Evolutionary conservation across 2,113 vertebrate genomes (phyloP).

Genomic region (Cettia cetti): DNA sequence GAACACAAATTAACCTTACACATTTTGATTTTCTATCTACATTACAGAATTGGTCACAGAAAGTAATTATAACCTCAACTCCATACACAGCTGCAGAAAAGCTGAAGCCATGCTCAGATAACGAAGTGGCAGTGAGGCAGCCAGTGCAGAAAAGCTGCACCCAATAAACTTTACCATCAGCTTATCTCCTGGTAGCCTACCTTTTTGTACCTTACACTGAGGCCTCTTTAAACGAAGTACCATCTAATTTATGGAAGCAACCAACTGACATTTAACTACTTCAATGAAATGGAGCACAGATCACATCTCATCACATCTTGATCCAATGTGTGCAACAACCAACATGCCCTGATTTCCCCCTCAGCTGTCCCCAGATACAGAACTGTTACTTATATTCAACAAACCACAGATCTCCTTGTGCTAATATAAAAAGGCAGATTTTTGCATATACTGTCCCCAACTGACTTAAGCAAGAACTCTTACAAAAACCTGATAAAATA

Average conservation of each 20-base stretch:
- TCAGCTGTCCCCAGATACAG: background rate
- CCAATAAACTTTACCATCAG: background rate
- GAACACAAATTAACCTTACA: background rate
- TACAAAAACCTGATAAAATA: background rate
- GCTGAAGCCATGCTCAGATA: background rate
- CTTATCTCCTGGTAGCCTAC: background rate
- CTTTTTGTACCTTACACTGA: background rate
- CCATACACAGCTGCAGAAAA: background rate
- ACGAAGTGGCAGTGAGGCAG: background rate
- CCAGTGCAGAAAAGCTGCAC: background rate
- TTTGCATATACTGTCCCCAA: background rate
- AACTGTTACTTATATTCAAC: background rate
- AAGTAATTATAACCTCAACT: background rate
- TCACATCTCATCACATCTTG: constrained; percentile 62
- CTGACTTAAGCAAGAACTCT: background rate
- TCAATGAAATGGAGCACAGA: constrained; percentile 32
- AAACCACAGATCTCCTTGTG: background rate
- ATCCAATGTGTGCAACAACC: constrained; percentile 41
- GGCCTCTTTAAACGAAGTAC: constrained; percentile 1
- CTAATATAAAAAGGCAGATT: background rate
- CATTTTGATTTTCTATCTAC: background rate
- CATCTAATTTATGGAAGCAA: constrained; percentile 50
- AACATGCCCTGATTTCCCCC: background rate
- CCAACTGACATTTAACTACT: constrained; percentile 50
- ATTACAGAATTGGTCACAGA: background rate